Evolutionary conservation across 1,140 invertebrate genomes (phyloP).

Genomic region (Sminthurinus signatus): DNA sequence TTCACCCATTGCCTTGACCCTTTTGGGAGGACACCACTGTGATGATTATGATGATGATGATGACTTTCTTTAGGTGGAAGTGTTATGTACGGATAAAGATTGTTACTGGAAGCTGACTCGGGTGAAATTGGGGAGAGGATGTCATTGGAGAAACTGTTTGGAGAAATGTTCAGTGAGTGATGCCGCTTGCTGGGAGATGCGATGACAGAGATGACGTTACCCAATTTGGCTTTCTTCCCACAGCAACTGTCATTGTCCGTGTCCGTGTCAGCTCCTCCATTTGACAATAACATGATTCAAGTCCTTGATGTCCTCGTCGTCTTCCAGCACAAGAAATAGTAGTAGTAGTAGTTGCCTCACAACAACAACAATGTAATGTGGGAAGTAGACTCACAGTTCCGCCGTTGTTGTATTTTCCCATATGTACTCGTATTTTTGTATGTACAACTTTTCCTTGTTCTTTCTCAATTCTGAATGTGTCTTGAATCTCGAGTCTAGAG

Average conservation of each 20-base stretch:
- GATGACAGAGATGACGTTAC: constrained; percentile 1
- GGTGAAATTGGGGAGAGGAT: background rate
- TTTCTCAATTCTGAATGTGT: no score
- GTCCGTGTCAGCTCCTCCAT: background rate
- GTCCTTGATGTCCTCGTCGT: background rate
- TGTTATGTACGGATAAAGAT: background rate
- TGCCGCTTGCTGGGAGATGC: background rate
- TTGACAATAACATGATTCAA: background rate
- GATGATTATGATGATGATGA: no score
- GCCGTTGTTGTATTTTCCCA: no score
- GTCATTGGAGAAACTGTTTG: background rate
- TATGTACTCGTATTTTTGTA: background rate
- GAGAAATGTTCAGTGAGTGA: no score
- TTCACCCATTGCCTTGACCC: background rate
- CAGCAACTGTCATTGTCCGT: background rate
- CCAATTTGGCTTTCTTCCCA: background rate
- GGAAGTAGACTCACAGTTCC: no score
- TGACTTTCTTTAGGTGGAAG: background rate
- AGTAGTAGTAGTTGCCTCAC: background rate
- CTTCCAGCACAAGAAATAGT: background rate
- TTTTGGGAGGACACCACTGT: background rate
- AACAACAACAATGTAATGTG: no score
- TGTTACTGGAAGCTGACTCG: background rate
- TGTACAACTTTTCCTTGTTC: background rate
- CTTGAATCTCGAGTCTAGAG: no score